Evolutionary conservation across 2,797 vertebrate genomes (phyloP), one percentile per base, ranked within the genome.

Genomic region (Nothura maculosa): DNA sequence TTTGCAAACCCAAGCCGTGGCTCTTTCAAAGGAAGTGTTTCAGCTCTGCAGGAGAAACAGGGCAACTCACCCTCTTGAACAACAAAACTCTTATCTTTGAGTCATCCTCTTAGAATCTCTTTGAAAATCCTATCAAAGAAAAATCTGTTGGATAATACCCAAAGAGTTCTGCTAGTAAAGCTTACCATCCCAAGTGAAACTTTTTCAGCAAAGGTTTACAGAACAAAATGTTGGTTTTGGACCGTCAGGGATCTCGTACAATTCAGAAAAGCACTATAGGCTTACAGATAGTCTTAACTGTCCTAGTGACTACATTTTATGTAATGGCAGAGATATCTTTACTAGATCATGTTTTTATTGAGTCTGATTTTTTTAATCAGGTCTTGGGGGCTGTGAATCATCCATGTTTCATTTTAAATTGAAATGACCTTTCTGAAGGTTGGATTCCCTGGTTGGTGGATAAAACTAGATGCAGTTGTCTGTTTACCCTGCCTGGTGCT

Each of bases 381-480:
- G 8, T 63, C 81, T 82, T 50, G 42, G n/a, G 85, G 78, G 28
- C 42, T 81, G 54, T 87, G 62, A 74, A 45, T 92, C 32, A 57
- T 69, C 32, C 3, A 1, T 64, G 18, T 40, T 64, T n/a, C 72
- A 28, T 25, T 91, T 88, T 88, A 73, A 1, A 45, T 64, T 69
- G 80, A 91, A 62, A 54, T 72, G 81, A 78, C 43, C 4, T 47
- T 76, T 92, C 34, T 40, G 32, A 78, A 83, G 32, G 55, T 75
- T 89, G 34, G 24, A 22, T 85, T 89, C 24, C 19, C 25, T 92
- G 64, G 21, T 1, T 81, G 58, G 48, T 75, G 54, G 21, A 47
- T 93, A 62, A 74, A 94, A 73, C 42, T 60, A 36, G 45, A 83
- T 69, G 60, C 78, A 85, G 87, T 81, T 93, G 38, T 66, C 42